Conservation (phyloP, 2,797 vertebrate genomes). For the Sebastes flavidus region DNA sequence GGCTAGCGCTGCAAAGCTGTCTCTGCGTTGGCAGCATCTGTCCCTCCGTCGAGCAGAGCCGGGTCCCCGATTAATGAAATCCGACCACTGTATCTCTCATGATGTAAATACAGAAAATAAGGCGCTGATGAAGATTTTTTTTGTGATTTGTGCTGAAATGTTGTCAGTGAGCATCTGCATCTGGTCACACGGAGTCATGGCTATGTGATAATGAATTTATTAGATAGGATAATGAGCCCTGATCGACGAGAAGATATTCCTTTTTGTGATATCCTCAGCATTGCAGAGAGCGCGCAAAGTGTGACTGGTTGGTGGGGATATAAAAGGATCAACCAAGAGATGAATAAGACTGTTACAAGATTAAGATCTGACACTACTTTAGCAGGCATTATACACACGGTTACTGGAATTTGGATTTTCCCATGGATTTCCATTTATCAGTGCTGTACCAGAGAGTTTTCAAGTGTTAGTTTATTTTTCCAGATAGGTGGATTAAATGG, state of each 20-base stretch:
- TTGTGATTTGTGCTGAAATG: constrained; percentile 45
- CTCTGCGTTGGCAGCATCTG: constrained; percentile 76
- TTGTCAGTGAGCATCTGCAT: constrained; percentile 55
- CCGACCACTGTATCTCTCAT: constrained; percentile 66
- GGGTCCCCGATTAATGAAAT: constrained; percentile 72
- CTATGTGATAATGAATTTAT: constrained; percentile 62
- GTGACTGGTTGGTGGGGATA: constrained; percentile 29
- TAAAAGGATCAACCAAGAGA: constrained; percentile 51
- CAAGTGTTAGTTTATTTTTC: neutral
- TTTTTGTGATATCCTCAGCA: constrained; percentile 23
- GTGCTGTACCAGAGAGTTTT: neutral
- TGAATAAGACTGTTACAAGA: constrained; percentile 40
- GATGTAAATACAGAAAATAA: constrained; percentile 69
- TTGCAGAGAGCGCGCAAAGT: constrained; percentile 18
- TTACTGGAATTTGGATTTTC: constrained; percentile 34
- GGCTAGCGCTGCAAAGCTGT: constrained; percentile 75
- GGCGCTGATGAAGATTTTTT: constrained; percentile 59
- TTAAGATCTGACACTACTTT: constrained; percentile 38
- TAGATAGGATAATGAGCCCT: constrained; percentile 56
- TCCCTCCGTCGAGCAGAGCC: constrained; percentile 65
- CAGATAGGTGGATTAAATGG: neutral
- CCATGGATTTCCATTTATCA: constrained; percentile 42
- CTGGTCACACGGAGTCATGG: constrained; percentile 41
- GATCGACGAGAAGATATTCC: constrained; percentile 48
- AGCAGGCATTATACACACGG: constrained; percentile 45